Base-by-base conservation (phyloP, 2,113 vertebrate species). In the Cygnus buccinator region DNA sequence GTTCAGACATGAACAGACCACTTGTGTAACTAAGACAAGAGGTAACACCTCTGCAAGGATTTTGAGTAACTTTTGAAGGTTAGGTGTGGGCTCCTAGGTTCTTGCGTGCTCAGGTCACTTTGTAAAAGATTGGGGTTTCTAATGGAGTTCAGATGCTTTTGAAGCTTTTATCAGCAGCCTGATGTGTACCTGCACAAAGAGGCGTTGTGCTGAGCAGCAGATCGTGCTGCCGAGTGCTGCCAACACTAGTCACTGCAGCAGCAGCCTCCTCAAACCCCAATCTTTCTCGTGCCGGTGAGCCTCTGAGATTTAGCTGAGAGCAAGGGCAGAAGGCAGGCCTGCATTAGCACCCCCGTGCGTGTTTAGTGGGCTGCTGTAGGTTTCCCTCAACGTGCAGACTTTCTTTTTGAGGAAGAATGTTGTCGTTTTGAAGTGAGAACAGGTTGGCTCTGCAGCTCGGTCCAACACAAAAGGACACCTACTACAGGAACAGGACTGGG, bases 161-260 rank as follows among this genome's bases (percentile, higher is more conserved):
- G 12, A 72, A 35, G 73, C 26, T 74, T 57, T 68, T 68, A 20
- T 9, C 54, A 7, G 0, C 46, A 66, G 25, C 26, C 0, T 1
- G 9, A 15, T 0, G 0, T 26, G 15, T 12, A 9, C 0, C 0
- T 41, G 37, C 28, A 43, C 63, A 26, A 28, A 31, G n/a, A 31
- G 37, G 41, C 58, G 88, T 78, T 59, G 26, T 26, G 1, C 35
- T 16, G 31, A 55, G 20, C 1, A 25, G 10, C 7, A 73, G n/a
- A 9, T 5, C 3, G 26, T 10, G 29, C 16, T 20, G 26, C 16
- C 41, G 73, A 55, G 37, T 50, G 59, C 58, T 57, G 62, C 73
- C 26, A 9, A 0, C 9, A 15, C 55, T 10, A n/a, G 20, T 52
- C 8, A 13, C 76, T 14, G 50, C 44, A 55, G 84, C 62, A 35